Evolutionary conservation across 2,113 vertebrate species (phyloP).

Genomic region (Meleagris gallopavo): DNA sequence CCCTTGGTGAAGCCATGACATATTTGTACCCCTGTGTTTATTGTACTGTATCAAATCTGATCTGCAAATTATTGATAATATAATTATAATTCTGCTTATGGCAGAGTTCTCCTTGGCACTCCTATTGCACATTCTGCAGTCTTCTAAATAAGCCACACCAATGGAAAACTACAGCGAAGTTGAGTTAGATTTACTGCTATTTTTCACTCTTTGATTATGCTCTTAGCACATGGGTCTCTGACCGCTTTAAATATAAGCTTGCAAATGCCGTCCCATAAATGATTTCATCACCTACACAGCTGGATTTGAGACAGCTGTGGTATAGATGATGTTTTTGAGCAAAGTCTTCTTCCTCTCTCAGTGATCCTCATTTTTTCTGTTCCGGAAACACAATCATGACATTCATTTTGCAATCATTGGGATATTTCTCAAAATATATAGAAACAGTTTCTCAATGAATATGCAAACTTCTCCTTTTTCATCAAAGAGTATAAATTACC

Average conservation of each 20-base stretch:
- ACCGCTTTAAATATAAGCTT: slow-evolving; percentile 16
- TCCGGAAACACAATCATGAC: neutral
- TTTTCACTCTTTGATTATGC: neutral
- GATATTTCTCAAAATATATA: neutral
- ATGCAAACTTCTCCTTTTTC: neutral
- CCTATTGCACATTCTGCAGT: neutral
- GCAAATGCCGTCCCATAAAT: neutral
- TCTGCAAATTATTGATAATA: neutral
- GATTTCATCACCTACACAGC: neutral
- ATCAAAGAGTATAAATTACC: neutral
- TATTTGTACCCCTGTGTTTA: neutral
- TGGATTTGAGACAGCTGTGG: neutral
- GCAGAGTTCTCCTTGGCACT: neutral
- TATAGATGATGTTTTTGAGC: neutral
- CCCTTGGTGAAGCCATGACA: neutral
- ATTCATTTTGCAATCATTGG: neutral
- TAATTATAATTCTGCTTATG: neutral
- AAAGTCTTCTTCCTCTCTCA: neutral
- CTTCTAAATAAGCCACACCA: neutral
- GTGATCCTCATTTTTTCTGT: neutral
- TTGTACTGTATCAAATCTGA: neutral
- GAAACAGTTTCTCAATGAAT: neutral
- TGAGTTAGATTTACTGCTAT: neutral
- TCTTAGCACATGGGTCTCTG: neutral
- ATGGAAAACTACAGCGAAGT: neutral